Percentiles rank a stretch among this genome's conserved stretches.
These are phyloP conservation scores for Paradisaea rubra DNA, from an alignment of 2,113 vertebrate species.

Conservation along the genomic window DNA sequence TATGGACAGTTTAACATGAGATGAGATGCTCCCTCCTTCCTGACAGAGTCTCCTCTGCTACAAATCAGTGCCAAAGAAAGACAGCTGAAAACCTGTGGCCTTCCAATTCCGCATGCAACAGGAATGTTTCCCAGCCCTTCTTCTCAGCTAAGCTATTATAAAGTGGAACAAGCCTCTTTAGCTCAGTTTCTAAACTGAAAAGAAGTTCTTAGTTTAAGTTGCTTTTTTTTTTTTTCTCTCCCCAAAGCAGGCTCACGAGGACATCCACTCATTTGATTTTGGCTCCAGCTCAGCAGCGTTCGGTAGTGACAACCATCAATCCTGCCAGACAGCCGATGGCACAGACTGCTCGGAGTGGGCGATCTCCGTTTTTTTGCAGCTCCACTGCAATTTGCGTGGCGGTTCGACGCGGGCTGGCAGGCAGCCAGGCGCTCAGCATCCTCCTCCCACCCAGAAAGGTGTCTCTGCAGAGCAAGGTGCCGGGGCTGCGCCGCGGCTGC, in stretches of 20 bases:
- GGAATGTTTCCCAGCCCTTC: neutral
- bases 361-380: constrained; percentile 19
- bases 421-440: neutral
- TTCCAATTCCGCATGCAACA: neutral
- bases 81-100: neutral
- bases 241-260: constrained; percentile 34
- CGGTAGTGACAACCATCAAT: constrained; percentile 53
- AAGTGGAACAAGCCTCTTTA: constrained; percentile 1
- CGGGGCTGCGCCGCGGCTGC: neutral
- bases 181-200: constrained; percentile 24
- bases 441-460: constrained; percentile 49
- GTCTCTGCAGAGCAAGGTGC: constrained; percentile 49
- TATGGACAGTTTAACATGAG: neutral
- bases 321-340: constrained; percentile 58
- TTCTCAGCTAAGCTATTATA: neutral
- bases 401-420: neutral
- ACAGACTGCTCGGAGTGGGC: constrained; percentile 47
- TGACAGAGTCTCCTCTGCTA: neutral
- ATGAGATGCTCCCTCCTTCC: neutral
- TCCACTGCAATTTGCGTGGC: neutral
- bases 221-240: neutral
- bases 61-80: neutral
- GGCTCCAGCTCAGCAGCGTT: constrained; percentile 40
- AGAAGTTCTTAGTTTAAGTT: constrained; percentile 12
- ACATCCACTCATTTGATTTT: constrained; percentile 46